These are phyloP conservation scores for Lucilia cuprina DNA, from an alignment of 1,140 invertebrate species.

Conservation along the genomic window DNA sequence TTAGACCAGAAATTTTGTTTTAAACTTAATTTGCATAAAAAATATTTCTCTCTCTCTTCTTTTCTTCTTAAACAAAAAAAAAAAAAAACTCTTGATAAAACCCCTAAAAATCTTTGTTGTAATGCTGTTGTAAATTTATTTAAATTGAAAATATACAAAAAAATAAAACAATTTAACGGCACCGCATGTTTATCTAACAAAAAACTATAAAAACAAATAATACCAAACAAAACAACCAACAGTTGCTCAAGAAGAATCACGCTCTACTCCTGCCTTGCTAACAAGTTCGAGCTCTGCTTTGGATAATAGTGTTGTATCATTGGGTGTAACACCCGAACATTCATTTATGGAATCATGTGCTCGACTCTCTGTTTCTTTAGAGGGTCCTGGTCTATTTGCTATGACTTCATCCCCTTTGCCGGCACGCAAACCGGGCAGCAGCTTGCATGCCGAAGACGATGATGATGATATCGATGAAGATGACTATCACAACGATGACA, in stretches of 20 bases:
- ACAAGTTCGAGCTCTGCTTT: conserved; percentile 68
- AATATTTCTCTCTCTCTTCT: neutral
- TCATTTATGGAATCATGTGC: conserved; percentile 85
- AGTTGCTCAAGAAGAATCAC: conserved; percentile 78
- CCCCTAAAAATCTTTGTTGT: neutral
- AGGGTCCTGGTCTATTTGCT: conserved; percentile 66
- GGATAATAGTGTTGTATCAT: conserved; percentile 67
- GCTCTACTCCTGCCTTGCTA: conserved; percentile 81
- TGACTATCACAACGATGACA: conserved; percentile 35
- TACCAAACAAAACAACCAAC: neutral
- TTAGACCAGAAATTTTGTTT: neutral
- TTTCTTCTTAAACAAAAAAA: neutral
- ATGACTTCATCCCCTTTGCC: conserved; percentile 58
- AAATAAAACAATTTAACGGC: conserved; percentile 3
- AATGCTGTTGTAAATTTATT: conserved; percentile 4
- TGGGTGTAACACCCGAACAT: conserved; percentile 84
- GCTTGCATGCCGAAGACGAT: conserved; percentile 49
- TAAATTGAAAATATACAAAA: conserved; percentile 14
- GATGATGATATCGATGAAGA: conserved; percentile 45
- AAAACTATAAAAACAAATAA: neutral
- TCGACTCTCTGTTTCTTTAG: conserved; percentile 82
- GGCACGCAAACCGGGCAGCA: conserved; percentile 38
- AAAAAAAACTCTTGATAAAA: neutral
- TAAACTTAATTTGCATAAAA: conserved; percentile 4
- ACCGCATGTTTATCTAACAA: conserved; percentile 25